Base-by-base conservation (phyloP, 2,113 vertebrate species). In the Callaeas wilsoni region DNA sequence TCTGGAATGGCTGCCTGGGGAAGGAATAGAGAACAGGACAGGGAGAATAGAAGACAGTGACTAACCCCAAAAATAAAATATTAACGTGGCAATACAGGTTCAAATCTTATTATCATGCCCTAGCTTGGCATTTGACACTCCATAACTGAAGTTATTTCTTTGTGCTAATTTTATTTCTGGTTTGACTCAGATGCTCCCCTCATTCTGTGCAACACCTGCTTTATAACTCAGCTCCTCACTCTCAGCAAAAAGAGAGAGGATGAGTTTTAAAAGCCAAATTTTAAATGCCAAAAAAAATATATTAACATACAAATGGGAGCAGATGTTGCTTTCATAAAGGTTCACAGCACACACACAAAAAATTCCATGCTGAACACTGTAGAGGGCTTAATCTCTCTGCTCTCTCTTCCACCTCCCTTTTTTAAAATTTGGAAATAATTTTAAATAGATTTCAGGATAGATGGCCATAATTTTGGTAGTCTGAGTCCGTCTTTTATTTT, bases 281-380 rank as follows among this genome's bases (percentile, higher is more conserved):
- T 94, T 80, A 87, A 96, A 96, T 89, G 80, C 90, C 57, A 70
- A 78, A 84, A 87, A 69, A 60, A 52, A 52, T 8, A 37, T 88
- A 96, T 95, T 96, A 96, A 71, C 97, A 97, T 96, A 94, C 89
- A 96, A 97, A 97, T 96, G 65, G 79, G 49, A 96, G 74, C 95
- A 97, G 97, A 96, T 96, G 96, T 91, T 95, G 82, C 89, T 93
- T 95, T 97, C 93, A 89, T 84, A 77, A 95, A 90, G 63, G 89
- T 93, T 95, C 92, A 65, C 50, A 93, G 74, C 39, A 44, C 89
- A 93, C 20, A 62, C 50, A 87, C 49, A 63, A 10, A 84, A 37
- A 79, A 79, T 53, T 89, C 79, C 81, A 33, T 62, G 60, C 29
- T 57, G 57, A 47, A 55, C 50, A 30, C 18, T 64, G 50, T 50